Base-by-base conservation (phyloP, 2,113 vertebrate genomes). In the Muntiacus muntjak region DNA sequence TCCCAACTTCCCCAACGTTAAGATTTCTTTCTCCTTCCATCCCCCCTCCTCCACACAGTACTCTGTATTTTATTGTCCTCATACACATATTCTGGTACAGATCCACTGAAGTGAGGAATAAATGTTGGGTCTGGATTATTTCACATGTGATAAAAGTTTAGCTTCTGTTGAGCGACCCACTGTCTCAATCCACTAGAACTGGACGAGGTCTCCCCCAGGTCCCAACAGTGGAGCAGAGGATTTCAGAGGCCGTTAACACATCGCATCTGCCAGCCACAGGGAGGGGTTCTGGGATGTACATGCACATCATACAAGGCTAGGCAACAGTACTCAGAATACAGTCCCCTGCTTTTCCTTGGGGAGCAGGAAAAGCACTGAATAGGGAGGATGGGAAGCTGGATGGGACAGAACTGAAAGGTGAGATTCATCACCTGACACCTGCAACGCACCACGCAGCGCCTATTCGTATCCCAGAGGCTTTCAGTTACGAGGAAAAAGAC, bases 21-120 rank as follows among this genome's bases (percentile, higher is more conserved):
- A 96, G 40, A 81, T 26, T 55, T 58, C 40, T n/a, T 93, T 96
- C n/a, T 86, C 50, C 30, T 94, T 92, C 78, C 40, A 50, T 23
- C 47, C 36, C 17, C 21, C 21, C 90, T 28, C 23, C 78, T n/a
- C 5, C 8, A 47, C 15, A 9, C 3, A 88, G 2, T 45, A 55
- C 50, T 96, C 33, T 21, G 64, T 28, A 85, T 36, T 89, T 93
- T 71, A 55, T 52, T 71, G 28, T 15, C 81, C 55, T 84, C 8
- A 62, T 23, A 57, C 17, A 85, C 7, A 23, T 89, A 91, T 9
- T 67, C 71, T 92, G 45, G 25, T 26, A 62, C 8, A 74, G 60
- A 89, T 26, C 13, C 9, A n/a, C 30, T 43, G 2, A 16, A 81
- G 54, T 76, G 28, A 52, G 81, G 21, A 83, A 62, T 43, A 67